A percentile compares a stretch with the other conserved stretches of the same genome.
These are phyloP conservation scores for Amblyornis subalaris DNA, from an alignment of 2,113 vertebrate genomes.

Conservation along the genomic window DNA sequence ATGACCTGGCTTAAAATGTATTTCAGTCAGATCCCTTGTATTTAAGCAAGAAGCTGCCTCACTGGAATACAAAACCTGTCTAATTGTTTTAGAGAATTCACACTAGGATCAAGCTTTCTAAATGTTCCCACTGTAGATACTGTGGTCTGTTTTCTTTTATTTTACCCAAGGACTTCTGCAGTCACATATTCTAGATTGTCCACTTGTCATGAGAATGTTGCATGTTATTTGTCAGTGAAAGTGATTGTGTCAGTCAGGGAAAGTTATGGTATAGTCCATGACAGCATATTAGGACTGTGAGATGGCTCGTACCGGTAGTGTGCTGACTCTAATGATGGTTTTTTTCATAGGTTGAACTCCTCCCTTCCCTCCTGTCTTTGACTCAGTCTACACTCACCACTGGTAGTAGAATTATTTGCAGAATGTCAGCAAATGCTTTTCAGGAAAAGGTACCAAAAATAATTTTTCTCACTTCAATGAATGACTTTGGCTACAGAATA, in stretches of 20 bases:
- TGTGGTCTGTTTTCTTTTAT: neutral
- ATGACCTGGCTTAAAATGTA: slow-evolving; percentile 45
- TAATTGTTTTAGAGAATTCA: neutral
- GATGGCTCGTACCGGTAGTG: neutral
- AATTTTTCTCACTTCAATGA: neutral
- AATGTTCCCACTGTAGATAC: neutral
- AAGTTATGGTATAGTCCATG: neutral
- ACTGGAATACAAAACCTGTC: neutral
- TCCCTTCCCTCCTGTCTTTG: neutral
- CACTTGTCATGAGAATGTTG: neutral
- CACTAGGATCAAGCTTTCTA: neutral
- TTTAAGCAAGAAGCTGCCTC: neutral
- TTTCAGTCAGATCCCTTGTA: neutral
- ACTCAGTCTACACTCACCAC: neutral
- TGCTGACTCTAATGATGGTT: neutral
- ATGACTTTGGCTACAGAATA: neutral
- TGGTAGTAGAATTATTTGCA: neutral
- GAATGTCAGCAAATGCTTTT: neutral
- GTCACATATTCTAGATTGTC: neutral
- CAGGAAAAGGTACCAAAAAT: neutral
- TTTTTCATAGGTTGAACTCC: neutral
- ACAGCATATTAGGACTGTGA: neutral
- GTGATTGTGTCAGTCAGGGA: neutral
- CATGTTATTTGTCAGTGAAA: neutral
- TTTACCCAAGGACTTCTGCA: neutral